Base-by-base conservation (phyloP, 2,797 vertebrate genomes). In the Chiropotes sagulatus region DNA sequence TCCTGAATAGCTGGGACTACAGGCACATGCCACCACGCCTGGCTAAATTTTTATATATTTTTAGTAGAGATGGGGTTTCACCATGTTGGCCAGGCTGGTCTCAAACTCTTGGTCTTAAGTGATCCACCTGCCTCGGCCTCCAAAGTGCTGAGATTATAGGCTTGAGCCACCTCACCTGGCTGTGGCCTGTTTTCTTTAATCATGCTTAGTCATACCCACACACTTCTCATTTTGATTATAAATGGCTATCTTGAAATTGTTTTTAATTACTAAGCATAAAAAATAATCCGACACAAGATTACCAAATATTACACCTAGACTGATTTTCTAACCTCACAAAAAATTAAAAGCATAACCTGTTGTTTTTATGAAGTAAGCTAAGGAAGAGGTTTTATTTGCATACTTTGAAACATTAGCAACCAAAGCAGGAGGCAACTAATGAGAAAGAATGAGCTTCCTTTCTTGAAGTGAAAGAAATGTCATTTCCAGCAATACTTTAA, bases 401-500 rank as follows among this genome's bases (percentile, higher is more conserved):
- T 89, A 93, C 64, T 83, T 93, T 86, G 88, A 93, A 93, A 54
- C 14, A 83, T 92, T 73, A 67, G 9, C 85, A 97, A 90, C 86
- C 70, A 88, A 94, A 93, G 87, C 41, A 41, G 76, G 58, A 78
- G 73, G 80, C 28, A 93, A 64, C 80, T 92, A 88, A 97, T 67
- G 75, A 87, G 89, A 96, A 94, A 97, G 58, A 96, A 58, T 5
- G 6, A 90, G 81, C 28, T 87, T 61, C 75, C 81, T 85, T 94
- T 67, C 39, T 58, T 28, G 2, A 89, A 76, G 73, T 93, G 88
- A 96, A 94, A 73, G 88, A 75, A 90, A 22, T 83, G 78, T 57
- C 91, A 72, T 96, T 54, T 96, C 50, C 54, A 95, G 79, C 73
- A 96, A 8, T 36, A 57, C 22, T 93, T 89, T 89, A 94, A 96